Evolutionary conservation across 2,888 invertebrate genomes (phyloP).

Genomic region (Tholera decimalis): DNA sequence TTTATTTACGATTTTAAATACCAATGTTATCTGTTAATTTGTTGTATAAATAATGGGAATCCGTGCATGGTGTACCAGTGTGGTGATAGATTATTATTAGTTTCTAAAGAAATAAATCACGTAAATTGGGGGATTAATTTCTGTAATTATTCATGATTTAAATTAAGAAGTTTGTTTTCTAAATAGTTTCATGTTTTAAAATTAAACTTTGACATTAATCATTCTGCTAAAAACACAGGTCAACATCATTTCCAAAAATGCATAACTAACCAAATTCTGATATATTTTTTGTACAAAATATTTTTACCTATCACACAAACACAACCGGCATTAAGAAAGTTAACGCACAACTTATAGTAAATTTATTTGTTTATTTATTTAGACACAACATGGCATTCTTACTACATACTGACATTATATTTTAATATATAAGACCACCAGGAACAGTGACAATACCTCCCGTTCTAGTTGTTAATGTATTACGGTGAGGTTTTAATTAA

Average conservation of each 20-base stretch:
- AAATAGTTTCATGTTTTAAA: constrained; percentile 33
- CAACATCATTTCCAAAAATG: background rate
- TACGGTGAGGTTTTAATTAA: too few relatives aligned
- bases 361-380: too few relatives aligned
- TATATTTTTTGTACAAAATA: background rate
- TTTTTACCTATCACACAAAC: too few relatives aligned
- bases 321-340: too few relatives aligned
- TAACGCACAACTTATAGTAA: too few relatives aligned
- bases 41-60: constrained; percentile 39
- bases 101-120: constrained; percentile 47
- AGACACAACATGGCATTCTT: too few relatives aligned
- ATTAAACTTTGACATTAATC: constrained; percentile 22
- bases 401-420: too few relatives aligned
- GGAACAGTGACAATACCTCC: too few relatives aligned
- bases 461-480: too few relatives aligned
- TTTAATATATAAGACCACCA: too few relatives aligned
- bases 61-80: constrained; percentile 10
- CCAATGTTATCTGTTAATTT: constrained; percentile 56
- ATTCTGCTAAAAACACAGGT: constrained; percentile 26
- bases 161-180: constrained; percentile 20
- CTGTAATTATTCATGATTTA: constrained; percentile 52
- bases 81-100: constrained; percentile 37
- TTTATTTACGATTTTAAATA: constrained; percentile 35
- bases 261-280: background rate
- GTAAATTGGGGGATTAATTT: constrained; percentile 39